Evolutionary conservation across 2,888 invertebrate genomes (phyloP).

Genomic region (Philonicus albiceps): DNA sequence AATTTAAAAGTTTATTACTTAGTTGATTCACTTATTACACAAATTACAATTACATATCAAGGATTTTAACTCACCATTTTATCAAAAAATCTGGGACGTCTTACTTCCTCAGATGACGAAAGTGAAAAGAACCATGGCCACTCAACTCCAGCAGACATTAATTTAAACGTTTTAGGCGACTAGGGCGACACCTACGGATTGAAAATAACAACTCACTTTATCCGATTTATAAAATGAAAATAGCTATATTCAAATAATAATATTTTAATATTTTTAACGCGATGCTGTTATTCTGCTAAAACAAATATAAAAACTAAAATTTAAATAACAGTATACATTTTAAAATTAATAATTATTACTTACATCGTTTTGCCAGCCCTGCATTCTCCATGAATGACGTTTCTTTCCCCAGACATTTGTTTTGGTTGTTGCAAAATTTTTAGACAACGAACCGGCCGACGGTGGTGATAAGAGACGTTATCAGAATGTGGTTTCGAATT

Average conservation of each 20-base stretch:
- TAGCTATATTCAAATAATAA: not conserved
- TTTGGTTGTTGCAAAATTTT: not conserved
- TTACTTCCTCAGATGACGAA: constrained; percentile 55
- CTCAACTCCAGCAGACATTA: not conserved
- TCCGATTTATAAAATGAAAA: not conserved
- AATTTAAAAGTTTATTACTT: not conserved
- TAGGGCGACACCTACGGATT: not conserved
- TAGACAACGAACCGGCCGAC: not conserved
- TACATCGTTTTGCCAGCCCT: not conserved
- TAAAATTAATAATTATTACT: not conserved
- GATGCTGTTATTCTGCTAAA: not conserved
- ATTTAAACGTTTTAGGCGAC: not conserved
- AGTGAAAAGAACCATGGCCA: constrained; percentile 56
- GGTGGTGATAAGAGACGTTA: not conserved
- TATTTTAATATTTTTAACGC: not conserved
- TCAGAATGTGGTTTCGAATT: constrained; percentile 38
- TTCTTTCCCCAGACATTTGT: not conserved
- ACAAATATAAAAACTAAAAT: not conserved
- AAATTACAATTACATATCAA: not conserved
- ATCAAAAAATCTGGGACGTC: constrained; percentile 52
- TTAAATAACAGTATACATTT: not conserved
- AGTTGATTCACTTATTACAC: not conserved
- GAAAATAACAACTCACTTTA: not conserved
- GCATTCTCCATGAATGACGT: not conserved
- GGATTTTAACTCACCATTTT: constrained; percentile 55